phyloP scores from a whole-genome alignment of 2,113 vertebrate genomes.

The Sphaerodactylus townsendi region DNA sequence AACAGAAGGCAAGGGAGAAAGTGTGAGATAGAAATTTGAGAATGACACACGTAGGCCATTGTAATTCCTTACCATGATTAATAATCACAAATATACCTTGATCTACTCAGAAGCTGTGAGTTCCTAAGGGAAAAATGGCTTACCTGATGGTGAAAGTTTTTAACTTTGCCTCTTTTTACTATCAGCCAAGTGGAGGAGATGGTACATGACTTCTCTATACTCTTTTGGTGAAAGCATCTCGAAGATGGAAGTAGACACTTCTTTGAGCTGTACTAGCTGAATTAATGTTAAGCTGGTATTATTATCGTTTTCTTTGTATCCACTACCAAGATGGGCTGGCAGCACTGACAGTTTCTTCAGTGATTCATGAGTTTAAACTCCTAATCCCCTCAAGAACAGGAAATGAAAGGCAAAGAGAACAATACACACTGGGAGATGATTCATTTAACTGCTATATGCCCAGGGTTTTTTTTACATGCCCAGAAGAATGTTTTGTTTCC shows the following conservation, averaged over 20 bases:
- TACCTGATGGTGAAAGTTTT: neutral
- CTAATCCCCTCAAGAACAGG: constrained; percentile 64
- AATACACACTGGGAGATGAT: constrained; percentile 63
- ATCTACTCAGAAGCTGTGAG: neutral
- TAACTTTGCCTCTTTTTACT: neutral
- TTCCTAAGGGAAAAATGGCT: too few species aligned
- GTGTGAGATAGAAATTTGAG: neutral
- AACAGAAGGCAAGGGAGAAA: neutral
- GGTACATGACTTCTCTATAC: too few species aligned
- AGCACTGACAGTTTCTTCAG: constrained; percentile 57
- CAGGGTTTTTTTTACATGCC: constrained; percentile 43
- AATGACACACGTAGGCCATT: neutral
- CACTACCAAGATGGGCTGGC: constrained; percentile 48
- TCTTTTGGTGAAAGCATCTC: neutral
- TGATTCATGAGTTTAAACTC: constrained; percentile 66
- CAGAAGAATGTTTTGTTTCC: constrained; percentile 43
- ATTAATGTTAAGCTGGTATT: constrained; percentile 58
- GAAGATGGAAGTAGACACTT: constrained; percentile 28
- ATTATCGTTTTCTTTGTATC: constrained; percentile 58
- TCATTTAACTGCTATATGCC: constrained; percentile 60
- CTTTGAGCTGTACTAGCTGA: constrained; percentile 16
- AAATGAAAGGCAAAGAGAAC: constrained; percentile 71
- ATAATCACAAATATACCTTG: neutral
- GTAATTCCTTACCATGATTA: neutral
- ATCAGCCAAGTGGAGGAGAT: neutral